Evolutionary conservation across 1,140 invertebrate genomes (phyloP), one percentile per base, ranked within the genome.

Genomic region (Muscidifurax raptorellus): DNA sequence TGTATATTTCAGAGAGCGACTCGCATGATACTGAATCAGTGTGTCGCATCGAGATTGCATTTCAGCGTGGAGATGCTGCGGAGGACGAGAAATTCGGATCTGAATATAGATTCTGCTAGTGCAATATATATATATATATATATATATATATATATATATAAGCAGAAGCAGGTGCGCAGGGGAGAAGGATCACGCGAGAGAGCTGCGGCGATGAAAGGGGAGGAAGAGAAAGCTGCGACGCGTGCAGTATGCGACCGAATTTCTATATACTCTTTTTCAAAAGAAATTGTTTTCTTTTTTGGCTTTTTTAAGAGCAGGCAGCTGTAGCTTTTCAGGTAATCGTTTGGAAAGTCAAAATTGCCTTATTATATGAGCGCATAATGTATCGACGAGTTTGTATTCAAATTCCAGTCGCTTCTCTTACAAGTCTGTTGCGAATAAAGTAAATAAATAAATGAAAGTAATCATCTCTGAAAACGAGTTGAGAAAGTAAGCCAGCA

Each of bases 341-440:
- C 32, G 40, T 79, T 66, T 79, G 6, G 64, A 79, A 67, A 79
- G 64, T n/a, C 59, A n/a, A n/a, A 64, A 78, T 22, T 64, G n/a
- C 27, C 13, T 36, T 4, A 18, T 40, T 36, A 27, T 32, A 5
- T 32, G 5, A 2, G 32, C 32, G 32, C 5, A 32, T 32, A 32
- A n/a, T 6, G 32, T 6, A 5, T 32, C 32, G 32, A 2, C 32
- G 32, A 32, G 32, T 32, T 32, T 32, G 5, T 2, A 32, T 32
- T 32, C 32, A 32, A 32, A 32, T n/a, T n/a, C n/a, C n/a, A n/a
- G n/a, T n/a, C n/a, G n/a, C n/a, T n/a, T n/a, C n/a, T n/a, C n/a
- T n/a, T n/a, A n/a, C n/a, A n/a, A n/a, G n/a, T n/a, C n/a, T n/a
- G n/a, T n/a, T n/a, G n/a, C n/a, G n/a, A n/a, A n/a, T n/a, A n/a